Percentiles rank a stretch among this genome's conserved stretches.
Evolutionary conservation across 2,797 vertebrate genomes (phyloP).

Genomic region (Sebastes nivosus): DNA sequence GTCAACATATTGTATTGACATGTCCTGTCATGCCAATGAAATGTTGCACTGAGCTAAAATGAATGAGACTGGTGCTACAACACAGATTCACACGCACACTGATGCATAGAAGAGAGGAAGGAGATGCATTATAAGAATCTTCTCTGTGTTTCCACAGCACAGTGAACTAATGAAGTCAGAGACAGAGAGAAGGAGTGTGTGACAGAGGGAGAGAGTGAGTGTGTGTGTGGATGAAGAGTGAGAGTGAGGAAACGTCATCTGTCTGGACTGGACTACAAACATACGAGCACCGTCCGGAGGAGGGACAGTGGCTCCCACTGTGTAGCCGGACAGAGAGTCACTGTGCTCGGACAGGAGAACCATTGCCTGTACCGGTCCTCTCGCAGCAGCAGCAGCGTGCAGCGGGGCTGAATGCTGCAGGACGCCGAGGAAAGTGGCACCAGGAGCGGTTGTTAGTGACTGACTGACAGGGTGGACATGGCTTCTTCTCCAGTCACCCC

Average conservation of each 20-base stretch:
- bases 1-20: not conserved
- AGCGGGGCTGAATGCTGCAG: slow-evolving; percentile 38
- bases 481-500: slow-evolving; percentile 81
- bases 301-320: slow-evolving; percentile 49
- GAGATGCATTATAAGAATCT: not conserved
- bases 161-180: not conserved
- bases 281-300: slow-evolving; percentile 43
- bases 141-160: not conserved
- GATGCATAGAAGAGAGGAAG: not conserved
- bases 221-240: slow-evolving; percentile 15
- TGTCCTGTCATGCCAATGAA: not conserved
- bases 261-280: slow-evolving; percentile 40
- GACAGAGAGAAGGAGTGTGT: not conserved
- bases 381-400: slow-evolving; percentile 3
- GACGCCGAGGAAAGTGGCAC: slow-evolving; percentile 48
- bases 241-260: slow-evolving; percentile 62
- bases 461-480: slow-evolving; percentile 74
- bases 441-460: slow-evolving; percentile 27
- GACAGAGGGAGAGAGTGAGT: not conserved
- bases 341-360: slow-evolving; percentile 53
- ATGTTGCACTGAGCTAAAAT: slow-evolving; percentile 3
- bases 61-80: not conserved
- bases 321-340: slow-evolving; percentile 58
- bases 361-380: not conserved
- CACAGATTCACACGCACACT: not conserved